Percentiles rank a stretch among this genome's conserved stretches.
phyloP scores from a whole-genome alignment of 23 tunicate species.

The Diplosoma virens region DNA sequence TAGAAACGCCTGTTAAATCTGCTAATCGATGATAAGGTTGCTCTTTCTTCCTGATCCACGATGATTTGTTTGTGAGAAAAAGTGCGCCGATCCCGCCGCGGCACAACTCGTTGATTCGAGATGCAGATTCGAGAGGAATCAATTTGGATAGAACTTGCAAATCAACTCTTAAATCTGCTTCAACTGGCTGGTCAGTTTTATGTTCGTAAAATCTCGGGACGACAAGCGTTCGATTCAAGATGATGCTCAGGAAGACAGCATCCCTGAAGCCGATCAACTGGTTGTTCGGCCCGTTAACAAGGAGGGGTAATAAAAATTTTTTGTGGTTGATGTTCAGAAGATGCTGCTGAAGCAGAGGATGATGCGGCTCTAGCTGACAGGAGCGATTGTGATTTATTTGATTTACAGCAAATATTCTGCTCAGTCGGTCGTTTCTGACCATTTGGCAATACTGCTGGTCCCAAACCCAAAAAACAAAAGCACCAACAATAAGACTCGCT shows the following conservation, averaged over 20 bases:
- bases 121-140: background rate
- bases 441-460: too few relatives aligned
- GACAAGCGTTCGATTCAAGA: conserved; percentile 57
- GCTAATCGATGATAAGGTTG: background rate
- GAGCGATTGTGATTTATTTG: too few relatives aligned
- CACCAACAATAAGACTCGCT: too few relatives aligned
- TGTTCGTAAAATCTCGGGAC: conserved; percentile 54
- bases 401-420: too few relatives aligned
- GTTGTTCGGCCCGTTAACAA: conserved; percentile 71
- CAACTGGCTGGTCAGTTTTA: conserved; percentile 15
- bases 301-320: conserved; percentile 39
- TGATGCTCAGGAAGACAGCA: conserved; percentile 54
- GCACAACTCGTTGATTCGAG: conserved; percentile 11
- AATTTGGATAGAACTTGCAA: background rate
- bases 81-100: conserved; percentile 13
- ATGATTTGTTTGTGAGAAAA: conserved; percentile 28
- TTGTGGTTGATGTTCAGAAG: conserved; percentile 11
- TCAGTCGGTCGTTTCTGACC: too few relatives aligned
- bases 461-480: too few relatives aligned
- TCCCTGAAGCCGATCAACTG: conserved; percentile 73
- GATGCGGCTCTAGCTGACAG: background rate
- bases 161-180: conserved; percentile 22
- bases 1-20: conserved; percentile 8
- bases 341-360: background rate
- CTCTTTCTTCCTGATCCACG: background rate